These are phyloP conservation scores for Pterophyllum scalare DNA, from an alignment of 2,113 vertebrate genomes.

Conservation along the genomic window DNA sequence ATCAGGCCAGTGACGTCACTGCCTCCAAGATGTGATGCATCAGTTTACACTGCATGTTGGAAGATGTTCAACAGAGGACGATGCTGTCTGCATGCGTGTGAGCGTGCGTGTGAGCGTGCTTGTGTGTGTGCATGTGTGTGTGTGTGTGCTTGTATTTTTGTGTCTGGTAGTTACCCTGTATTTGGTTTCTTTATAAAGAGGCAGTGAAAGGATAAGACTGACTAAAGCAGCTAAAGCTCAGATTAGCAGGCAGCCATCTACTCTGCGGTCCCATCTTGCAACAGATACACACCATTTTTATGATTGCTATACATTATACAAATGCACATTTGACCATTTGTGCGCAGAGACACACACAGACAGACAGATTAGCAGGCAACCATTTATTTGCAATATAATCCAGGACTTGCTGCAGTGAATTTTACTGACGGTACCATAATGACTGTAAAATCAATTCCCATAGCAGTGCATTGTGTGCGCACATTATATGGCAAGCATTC, in stretches of 20 bases:
- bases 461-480: constrained; percentile 38
- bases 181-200: constrained; percentile 9
- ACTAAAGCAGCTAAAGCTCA: constrained; percentile 48
- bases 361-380: constrained; percentile 32
- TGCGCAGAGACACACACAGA: background rate
- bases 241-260: constrained; percentile 56
- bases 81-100: background rate
- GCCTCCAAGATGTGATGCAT: constrained; percentile 46
- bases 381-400: constrained; percentile 46
- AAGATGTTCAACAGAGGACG: constrained; percentile 48
- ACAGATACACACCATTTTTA: constrained; percentile 31
- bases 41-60: constrained; percentile 34
- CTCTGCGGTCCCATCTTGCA: constrained; percentile 48
- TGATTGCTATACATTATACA: constrained; percentile 33
- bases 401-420: constrained; percentile 30
- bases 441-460: constrained; percentile 41
- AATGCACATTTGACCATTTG: constrained; percentile 30
- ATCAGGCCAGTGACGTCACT: constrained; percentile 55
- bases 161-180: background rate
- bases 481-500: constrained; percentile 31
- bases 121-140: background rate
- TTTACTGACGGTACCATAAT: constrained; percentile 27
- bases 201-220: constrained; percentile 37
- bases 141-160: background rate
- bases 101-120: background rate